Base-by-base conservation (phyloP, 2,888 invertebrate species). In the Euzetes globulus region DNA sequence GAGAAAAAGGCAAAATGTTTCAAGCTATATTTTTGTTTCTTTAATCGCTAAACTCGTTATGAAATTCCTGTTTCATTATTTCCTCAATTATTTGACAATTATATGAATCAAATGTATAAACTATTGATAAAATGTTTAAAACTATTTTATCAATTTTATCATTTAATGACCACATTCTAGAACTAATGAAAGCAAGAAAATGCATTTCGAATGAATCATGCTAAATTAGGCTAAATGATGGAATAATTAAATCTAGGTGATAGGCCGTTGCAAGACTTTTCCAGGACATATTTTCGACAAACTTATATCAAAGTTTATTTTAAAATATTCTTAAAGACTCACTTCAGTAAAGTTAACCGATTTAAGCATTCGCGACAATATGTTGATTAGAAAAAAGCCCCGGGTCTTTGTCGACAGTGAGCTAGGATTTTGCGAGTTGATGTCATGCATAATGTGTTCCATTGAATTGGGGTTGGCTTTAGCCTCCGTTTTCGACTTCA, bases 281-380 rank as follows among this genome's bases (percentile, higher is more conserved):
- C n/a, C n/a, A n/a, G n/a, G n/a, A n/a, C n/a, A n/a, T n/a, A n/a
- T n/a, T n/a, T n/a, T n/a, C n/a, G n/a, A n/a, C n/a, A n/a, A n/a
- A n/a, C n/a, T n/a, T n/a, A n/a, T n/a, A n/a, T n/a, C 41, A 41
- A 11, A 41, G 41, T 11, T 50, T 17, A 50, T 11, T 50, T 50
- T 5, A 60, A 27, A 5, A 27, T 27, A 60, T n/a, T n/a, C n/a
- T n/a, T 60, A 15, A 60, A 60, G 22, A 45, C 75, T 75, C 50
- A 75, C 75, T 73, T 73, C 75, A 37, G 76, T 76, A 63, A 76
- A 72, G 58, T 76, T 76, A 13, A 76, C 73, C 22, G 75, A 72
- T 33, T 71, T 58, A 17, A 76, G 47, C 73, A 76, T 76, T 73
- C 73, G 47, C 2, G 75, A 72, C 60, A 76, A 47, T 13, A 76